Base-by-base conservation (phyloP, 2,113 vertebrate genomes). In the Chlamydotis undulata region DNA sequence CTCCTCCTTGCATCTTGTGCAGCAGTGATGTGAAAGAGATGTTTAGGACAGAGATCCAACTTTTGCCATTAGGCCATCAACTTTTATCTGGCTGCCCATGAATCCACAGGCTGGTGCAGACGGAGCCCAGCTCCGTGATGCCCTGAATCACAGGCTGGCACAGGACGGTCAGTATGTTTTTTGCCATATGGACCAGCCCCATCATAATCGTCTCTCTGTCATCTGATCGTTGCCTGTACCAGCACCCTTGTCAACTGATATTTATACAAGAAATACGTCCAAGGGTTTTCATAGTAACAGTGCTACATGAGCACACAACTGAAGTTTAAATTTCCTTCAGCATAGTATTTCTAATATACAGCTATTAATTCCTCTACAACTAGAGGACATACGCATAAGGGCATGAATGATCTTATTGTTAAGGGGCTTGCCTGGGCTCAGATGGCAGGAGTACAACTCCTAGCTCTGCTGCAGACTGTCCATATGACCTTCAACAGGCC, bases 61-160 rank as follows among this genome's bases (percentile, higher is more conserved):
- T 12, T 93, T 79, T 85, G 70, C 70, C 74, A 22, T n/a, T 39
- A 87, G 23, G 11, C 15, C 28, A 9, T 6, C 43, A 31, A 9
- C 19, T 81, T 79, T 63, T 67, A 9, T 63, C 37, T 64, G 67
- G 39, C 22, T 55, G 52, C 9, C 43, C 8, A 4, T 65, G 64
- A 67, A 35, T 14, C 23, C 4, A 0, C 6, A 16, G 52, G 41
- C 50, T 82, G n/a, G 25, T 2, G 2, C 29, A 47, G 60, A 33
- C 0, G 0, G 15, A 19, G 9, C 26, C 15, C 19, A 69, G 19
- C 43, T 41, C 37, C 6, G 0, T 29, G 31, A 37, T 31, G 43
- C 16, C 12, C 80, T 29, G 16, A 61, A 50, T 47, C n/a, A 35
- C 12, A 26, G 60, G 45, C 22, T 23, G 43, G 56, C 39, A 59